Percentiles rank a stretch among this genome's conserved stretches.
Conservation (phyloP, 2,888 invertebrate species). For the Macropis europaea region DNA sequence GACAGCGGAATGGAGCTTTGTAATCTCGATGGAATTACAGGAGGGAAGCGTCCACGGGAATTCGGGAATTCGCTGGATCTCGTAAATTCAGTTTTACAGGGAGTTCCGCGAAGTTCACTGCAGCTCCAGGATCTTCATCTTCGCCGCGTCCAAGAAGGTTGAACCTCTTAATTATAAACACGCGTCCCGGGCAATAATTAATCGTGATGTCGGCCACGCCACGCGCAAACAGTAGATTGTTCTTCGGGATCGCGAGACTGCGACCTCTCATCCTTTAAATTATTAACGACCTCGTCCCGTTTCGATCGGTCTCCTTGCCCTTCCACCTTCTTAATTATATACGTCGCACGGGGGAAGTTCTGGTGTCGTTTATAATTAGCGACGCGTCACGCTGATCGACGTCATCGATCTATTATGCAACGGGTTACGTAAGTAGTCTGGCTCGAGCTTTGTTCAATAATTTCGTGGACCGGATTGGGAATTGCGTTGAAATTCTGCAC, state of each 20-base stretch:
- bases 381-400: conserved; percentile 3
- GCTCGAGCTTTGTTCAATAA: conserved; percentile 1
- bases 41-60: conserved; percentile 1
- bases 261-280: conserved; percentile 30
- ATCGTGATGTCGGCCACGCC: conserved; percentile 58
- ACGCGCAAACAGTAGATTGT: conserved; percentile 56
- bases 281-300: conserved; percentile 54
- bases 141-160: not conserved
- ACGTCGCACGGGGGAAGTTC: conserved; percentile 11
- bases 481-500: no score
- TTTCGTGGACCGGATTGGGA: no score
- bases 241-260: conserved; percentile 34
- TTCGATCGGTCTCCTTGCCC: conserved; percentile 18
- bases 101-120: conserved; percentile 4
- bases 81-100: conserved; percentile 46
- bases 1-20: not conserved
- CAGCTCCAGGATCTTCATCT: conserved; percentile 19
- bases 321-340: conserved; percentile 52
- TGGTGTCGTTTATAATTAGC: conserved; percentile 18
- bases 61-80: conserved; percentile 24
- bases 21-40: not conserved
- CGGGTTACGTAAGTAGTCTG: no score
- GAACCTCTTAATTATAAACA: conserved; percentile 68
- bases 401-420: conserved; percentile 19
- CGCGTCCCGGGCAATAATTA: conserved; percentile 69